These are phyloP conservation scores for Rhopalosiphum maidis DNA, from an alignment of 1,140 invertebrate species.

Conservation along the genomic window DNA sequence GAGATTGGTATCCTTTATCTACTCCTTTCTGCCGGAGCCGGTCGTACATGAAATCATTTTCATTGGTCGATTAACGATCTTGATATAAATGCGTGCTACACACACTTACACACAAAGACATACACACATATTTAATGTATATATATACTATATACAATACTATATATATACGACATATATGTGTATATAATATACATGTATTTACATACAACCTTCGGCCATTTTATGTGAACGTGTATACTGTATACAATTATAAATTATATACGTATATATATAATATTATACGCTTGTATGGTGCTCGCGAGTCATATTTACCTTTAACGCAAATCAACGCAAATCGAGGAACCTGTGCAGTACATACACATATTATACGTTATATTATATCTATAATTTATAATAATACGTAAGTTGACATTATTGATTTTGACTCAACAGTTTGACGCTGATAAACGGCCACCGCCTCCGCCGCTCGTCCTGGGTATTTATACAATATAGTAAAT, in stretches of 20 bases:
- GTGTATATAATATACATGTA: not conserved
- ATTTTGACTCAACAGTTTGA: not conserved
- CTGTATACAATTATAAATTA: not conserved
- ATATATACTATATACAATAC: not conserved
- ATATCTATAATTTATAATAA: not conserved
- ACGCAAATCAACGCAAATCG: conserved; percentile 12
- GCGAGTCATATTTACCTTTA: not conserved
- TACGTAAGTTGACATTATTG: not conserved
- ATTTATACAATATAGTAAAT: not conserved
- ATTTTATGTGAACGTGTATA: not conserved
- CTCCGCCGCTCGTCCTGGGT: not conserved
- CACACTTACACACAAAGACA: not conserved
- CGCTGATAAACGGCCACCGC: not conserved
- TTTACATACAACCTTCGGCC: conserved; percentile 23
- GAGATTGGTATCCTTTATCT: not conserved
- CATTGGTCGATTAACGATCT: conserved; percentile 18
- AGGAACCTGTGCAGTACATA: not conserved
- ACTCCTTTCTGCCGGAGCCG: not conserved
- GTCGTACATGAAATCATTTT: not conserved
- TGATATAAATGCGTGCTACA: not conserved
- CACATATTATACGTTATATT: not conserved
- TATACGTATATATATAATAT: not conserved
- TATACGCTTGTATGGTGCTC: not conserved
- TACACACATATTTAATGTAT: not conserved
- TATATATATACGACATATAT: not conserved